Evolutionary conservation across 1,140 invertebrate species (phyloP).

Genomic region (Bicyclus anynana): DNA sequence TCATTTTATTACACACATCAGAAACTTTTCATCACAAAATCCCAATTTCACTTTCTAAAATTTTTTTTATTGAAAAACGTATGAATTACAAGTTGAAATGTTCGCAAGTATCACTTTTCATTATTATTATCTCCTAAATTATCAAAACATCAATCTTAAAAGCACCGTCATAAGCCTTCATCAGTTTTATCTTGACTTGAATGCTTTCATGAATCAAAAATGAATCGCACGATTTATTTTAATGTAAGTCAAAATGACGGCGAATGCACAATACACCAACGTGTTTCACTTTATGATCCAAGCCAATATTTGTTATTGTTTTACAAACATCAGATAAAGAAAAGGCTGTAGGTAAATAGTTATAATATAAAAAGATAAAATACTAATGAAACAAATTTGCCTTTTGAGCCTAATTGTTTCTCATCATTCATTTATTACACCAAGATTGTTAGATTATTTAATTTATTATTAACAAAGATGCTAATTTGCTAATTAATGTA

Average conservation of each 20-base stretch:
- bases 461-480: too few relatives aligned
- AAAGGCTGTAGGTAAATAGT: neutral
- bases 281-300: neutral
- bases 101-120: neutral
- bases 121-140: neutral
- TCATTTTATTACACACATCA: too few relatives aligned
- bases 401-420: neutral
- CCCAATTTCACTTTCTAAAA: slow-evolving; percentile 2
- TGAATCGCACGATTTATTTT: neutral
- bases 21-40: neutral
- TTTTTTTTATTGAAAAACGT: neutral
- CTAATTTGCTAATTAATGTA: too few relatives aligned
- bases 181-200: neutral
- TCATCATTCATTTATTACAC: too few relatives aligned
- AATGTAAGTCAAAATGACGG: neutral
- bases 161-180: neutral
- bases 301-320: neutral
- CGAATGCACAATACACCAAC: neutral
- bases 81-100: neutral
- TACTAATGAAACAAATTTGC: neutral
- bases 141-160: neutral
- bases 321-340: slow-evolving; percentile 1
- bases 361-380: neutral
- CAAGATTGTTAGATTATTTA: too few relatives aligned
- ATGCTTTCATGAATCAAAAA: neutral